Evolutionary conservation across 2,888 invertebrate genomes (phyloP), one percentile per base, ranked within the genome.

Genomic region (Pollenia labialis): DNA sequence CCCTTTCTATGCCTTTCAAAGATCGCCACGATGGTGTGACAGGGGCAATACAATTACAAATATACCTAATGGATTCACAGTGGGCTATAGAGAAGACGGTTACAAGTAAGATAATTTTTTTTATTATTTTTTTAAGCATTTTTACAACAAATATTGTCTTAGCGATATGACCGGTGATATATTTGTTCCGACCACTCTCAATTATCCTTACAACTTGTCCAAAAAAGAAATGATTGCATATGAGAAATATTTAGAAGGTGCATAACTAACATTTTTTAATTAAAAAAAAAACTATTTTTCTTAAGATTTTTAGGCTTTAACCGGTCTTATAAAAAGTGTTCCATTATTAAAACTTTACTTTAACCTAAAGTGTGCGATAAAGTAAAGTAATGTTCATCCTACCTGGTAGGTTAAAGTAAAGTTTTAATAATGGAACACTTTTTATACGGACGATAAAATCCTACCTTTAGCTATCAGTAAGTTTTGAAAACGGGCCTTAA

Each of bases 121-220:
- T 32, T n/a, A 23, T 40, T 6, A 16, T 14, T n/a, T 32, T 6
- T 23, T 6, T n/a, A 40, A 66, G 52, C 10, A 16, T 62, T 11
- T 18, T 75, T 9, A 54, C 54, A 42, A 68, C 4, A 44, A 58
- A 14, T 64, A 50, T 18, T 62, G 11, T 84, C 90, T 9, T 69
- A 92, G 92, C 4, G 74, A 90, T 71, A 89, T 92, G 16, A 52
- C 74, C 10, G 93, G 93, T 2, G 92, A 93, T 76, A 86, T 93
- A 46, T 93, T 90, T 88, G 93, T 93, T 0, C 91, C 92, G 0
- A 93, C 93, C 14, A 89, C 91, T 14, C 80, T 90, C 16, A 90
- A 90, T 75, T 92, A 90, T 82, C 93, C 93, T 3, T 93, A 91
- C 77, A 92, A 90, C 91, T 93, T 85, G 94, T 91, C 92, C 0